Evolutionary conservation across 2,113 vertebrate species (phyloP), one percentile per base, ranked within the genome.

Genomic region (Tor tambroides): DNA sequence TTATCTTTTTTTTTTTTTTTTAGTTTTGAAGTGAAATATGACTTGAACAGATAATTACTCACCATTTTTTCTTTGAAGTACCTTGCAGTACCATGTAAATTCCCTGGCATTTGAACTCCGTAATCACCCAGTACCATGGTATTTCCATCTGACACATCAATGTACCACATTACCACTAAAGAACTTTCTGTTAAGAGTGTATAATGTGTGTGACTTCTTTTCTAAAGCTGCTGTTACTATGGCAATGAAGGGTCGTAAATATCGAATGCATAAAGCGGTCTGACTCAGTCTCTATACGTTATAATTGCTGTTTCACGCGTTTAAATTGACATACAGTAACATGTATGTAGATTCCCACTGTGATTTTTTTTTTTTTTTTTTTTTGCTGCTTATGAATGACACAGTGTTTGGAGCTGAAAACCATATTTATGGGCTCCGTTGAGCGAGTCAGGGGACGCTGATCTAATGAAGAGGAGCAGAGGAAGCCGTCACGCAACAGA

Each of bases 401-500:
- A 49, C 32, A 26, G 35, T n/a, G 11, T 43, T 63, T 41, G 49
- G 38, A 83, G 88, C 63, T 87, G 61, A 72, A 75, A 72, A 41
- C 74, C 43, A 38, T 89, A 15, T 69, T 69, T 21, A 35, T 81
- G 77, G 75, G 86, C 84, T 87, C 72, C 49, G 71, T 14, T 59
- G 75, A 87, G 80, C 38, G 59, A 89, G 84, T 88, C 74, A 69
- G 14, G 59, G 63, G 81, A 32, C 74, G 83, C 35, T 77, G 76
- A 28, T 83, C 82, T 86, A 85, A 78, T 82, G 69, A 85, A 85
- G 56, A 79, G 65, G 54, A 89, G 86, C 89, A 90, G 86, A 90
- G 86, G 86, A 79, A 65, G 82, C 72, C 86, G 88, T 89, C 91
- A 91, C 61, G 89, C 89, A 80, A 90, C 88, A 85, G 28, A 30